Evolutionary conservation across 1,140 invertebrate genomes (phyloP).

Genomic region (Sinella curviseta): DNA sequence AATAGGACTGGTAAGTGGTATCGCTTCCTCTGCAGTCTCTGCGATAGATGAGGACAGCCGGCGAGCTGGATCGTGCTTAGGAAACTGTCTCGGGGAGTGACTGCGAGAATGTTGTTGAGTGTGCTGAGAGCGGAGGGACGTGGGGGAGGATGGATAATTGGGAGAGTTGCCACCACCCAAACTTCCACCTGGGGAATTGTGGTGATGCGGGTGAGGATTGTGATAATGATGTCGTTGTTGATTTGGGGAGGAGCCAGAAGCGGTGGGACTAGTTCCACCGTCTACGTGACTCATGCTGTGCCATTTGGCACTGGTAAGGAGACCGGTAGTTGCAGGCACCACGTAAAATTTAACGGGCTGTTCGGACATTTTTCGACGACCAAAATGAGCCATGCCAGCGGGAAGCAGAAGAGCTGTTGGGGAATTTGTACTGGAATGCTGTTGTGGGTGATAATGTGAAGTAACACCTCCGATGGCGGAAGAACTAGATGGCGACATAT

Average conservation of each 20-base stretch:
- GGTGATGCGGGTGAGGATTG: not conserved
- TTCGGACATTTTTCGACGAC: constrained; percentile 45
- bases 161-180: not conserved
- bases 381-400: not conserved
- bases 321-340: constrained; percentile 34
- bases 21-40: not conserved
- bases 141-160: not conserved
- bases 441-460: not conserved
- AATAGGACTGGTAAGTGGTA: not conserved
- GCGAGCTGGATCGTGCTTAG: not conserved
- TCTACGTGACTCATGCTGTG: constrained; percentile 44
- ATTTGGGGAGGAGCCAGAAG: not conserved
- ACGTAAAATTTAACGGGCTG: constrained; percentile 41
- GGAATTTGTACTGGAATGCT: constrained; percentile 27
- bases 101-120: not conserved
- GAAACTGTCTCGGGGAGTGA: not conserved
- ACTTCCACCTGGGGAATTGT: not conserved
- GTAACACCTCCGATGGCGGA: not conserved
- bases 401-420: not conserved
- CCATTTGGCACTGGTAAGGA: constrained; percentile 38
- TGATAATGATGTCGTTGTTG: not conserved
- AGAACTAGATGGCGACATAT: not conserved
- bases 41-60: not conserved
- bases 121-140: not conserved
- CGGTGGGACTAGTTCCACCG: not conserved